Base-by-base conservation (phyloP, 2,888 invertebrate species). In the Pristionchus maxplancki region DNA sequence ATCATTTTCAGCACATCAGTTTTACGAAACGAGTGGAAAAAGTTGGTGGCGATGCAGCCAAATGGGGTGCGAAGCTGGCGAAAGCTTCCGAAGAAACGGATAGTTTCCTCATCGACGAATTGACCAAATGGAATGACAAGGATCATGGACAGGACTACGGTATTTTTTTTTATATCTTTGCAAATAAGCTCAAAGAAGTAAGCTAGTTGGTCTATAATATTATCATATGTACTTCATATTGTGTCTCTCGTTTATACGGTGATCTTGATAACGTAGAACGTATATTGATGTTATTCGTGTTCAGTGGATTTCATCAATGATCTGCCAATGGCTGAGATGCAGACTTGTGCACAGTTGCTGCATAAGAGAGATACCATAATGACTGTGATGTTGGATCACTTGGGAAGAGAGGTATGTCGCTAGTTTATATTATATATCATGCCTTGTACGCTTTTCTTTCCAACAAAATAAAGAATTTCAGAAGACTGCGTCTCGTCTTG, bases 61-160 rank as follows among this genome's bases (percentile, higher is more conserved):
- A 88, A 50, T 88, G 88, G 84, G 58, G 82, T 20, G 58, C 87
- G n/a, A 85, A 88, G 40, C 74, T 91, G 17, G 89, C 89, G n/a
- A 81, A 88, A 15, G 87, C 89, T 9, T 81, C 88, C 13, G 97
- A 96, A 91, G 96, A 96, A 87, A 96, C 96, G 93, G 95, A 95
- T 28, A 97, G 97, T 0, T 97, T 96, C 95, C 98, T 98, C 95
- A 96, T 96, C 93, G 96, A 97, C 95, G 96, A 97, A 0, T 95
- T 98, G 37, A 96, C 96, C 90, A 98, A 98, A 96, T 98, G 98
- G 98, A 96, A 96, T 94, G 97, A 97, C 3, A 96, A 98, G 37
- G 98, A 92, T 88, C 90, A 90, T 48, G 91, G 91, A 71, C 90
- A 98, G 95, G 96, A 97, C 90, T 97, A 97, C 0, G 96, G 97